These are phyloP conservation scores for Struthio camelus DNA, from an alignment of 2,113 vertebrate species.

Conservation along the genomic window DNA sequence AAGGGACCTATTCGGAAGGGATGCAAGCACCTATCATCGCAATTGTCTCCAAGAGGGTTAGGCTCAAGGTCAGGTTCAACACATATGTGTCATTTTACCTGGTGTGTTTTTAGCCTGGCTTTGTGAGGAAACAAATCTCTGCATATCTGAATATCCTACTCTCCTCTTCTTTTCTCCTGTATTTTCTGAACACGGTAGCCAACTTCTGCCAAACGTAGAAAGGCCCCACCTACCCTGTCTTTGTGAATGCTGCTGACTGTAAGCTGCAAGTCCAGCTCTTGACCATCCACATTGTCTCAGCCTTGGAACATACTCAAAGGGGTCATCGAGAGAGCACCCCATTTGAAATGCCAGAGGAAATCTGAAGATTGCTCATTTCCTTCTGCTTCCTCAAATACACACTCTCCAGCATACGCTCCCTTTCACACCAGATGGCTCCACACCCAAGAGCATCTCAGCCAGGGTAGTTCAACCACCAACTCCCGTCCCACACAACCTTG, in stretches of 20 bases:
- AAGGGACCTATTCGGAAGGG: neutral
- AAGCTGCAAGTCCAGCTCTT: neutral
- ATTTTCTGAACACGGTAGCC: neutral
- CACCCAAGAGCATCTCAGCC: neutral
- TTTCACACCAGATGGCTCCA: neutral
- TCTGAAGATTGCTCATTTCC: neutral
- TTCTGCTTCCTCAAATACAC: neutral
- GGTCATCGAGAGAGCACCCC: neutral
- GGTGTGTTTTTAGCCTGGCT: neutral
- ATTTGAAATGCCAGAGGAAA: neutral
- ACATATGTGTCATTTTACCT: neutral
- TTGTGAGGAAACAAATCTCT: neutral
- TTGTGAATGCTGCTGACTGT: neutral
- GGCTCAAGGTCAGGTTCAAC: neutral
- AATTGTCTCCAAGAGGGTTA: neutral
- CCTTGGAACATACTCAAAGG: neutral
- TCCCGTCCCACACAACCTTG: neutral
- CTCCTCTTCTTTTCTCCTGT: neutral
- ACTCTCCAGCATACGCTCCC: neutral
- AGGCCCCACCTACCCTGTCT: fast-evolving
- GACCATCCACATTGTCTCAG: neutral
- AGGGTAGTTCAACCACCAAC: neutral
- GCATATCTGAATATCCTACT: neutral
- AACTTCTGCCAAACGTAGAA: neutral
- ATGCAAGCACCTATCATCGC: neutral